Evolutionary conservation across 2,113 vertebrate genomes (phyloP), one percentile per base, ranked within the genome.

Genomic region (Lasiurus cinereus): DNA sequence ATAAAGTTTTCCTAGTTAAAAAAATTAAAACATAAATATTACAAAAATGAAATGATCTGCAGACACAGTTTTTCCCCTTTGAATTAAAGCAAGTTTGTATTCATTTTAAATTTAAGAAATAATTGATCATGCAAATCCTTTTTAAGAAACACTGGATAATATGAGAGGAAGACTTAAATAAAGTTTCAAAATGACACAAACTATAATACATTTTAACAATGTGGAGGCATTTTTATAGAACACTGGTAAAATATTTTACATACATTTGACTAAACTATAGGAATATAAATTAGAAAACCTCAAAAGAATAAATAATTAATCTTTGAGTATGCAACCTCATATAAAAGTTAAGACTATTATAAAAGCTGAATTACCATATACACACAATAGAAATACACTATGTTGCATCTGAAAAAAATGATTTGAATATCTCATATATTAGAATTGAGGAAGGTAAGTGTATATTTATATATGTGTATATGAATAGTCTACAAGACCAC

Each of bases 121-220:
- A 73, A 46, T 48, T 59, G 36, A 82, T 74, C 12, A 48, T 66
- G 4, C 19, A 72, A 33, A 2, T 80, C 1, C 16, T 87, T 48
- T 79, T 29, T 54, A 56, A 24, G 74, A 91, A 94, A 48, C 6
- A 74, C 22, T 77, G 11, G n/a, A 9, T 88, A n/a, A 88, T 62
- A 88, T 50, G 15, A 90, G 43, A 87, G 16, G 52, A 73, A 76
- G 21, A 5, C 27, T 19, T 50, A 64, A 56, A 29, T 43, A 73
- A 39, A 8, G n/a, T 74, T 94, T 94, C 66, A 87, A 83, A 82
- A 87, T 46, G 4, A 48, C 16, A 87, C 29, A 59, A 56, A n/a
- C 13, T 62, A n/a, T 56, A 56, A 88, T 59, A 84, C 14, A 62
- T 50, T 50, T 88, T 69, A 83, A 74, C 8, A 24, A 79, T n/a